A percentile compares a stretch with the other conserved stretches of the same genome.
phyloP scores from a whole-genome alignment of 1,140 invertebrate species.

The Zaprionus davidi region DNA sequence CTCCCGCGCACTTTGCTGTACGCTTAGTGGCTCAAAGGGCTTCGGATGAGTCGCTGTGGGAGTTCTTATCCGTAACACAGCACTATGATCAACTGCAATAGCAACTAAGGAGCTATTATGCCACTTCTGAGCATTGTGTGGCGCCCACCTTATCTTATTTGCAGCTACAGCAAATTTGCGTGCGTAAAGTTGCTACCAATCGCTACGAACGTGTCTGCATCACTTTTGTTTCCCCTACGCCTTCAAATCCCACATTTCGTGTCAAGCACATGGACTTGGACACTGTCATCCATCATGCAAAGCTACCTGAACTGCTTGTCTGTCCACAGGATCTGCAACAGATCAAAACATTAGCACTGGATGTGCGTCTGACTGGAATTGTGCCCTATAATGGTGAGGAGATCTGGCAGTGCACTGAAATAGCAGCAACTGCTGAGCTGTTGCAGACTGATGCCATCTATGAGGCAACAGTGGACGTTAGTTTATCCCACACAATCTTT shows the following conservation, averaged over 20 bases:
- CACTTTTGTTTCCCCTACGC: constrained; percentile 14
- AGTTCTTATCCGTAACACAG: neutral
- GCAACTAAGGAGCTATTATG: constrained; percentile 17
- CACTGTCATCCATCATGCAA: constrained; percentile 31
- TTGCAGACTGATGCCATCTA: constrained; percentile 12
- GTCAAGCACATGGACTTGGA: constrained; percentile 29
- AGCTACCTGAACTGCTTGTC: constrained; percentile 13
- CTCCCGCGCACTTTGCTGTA: constrained; percentile 31
- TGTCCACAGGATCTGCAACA: constrained; percentile 20
- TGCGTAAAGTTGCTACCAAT: constrained; percentile 4
- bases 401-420: constrained; percentile 19
- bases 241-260: constrained; percentile 9
- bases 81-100: constrained; percentile 18
- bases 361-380: constrained; percentile 27
- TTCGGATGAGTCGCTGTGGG: neutral
- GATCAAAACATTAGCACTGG: constrained; percentile 19
- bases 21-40: constrained; percentile 17
- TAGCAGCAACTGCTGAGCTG: neutral
- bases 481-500: constrained; percentile 23
- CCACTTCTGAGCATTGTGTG: constrained; percentile 4
- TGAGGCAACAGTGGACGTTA: constrained; percentile 6
- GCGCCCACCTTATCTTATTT: neutral
- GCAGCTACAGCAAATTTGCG: constrained; percentile 20
- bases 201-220: constrained; percentile 23
- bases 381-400: constrained; percentile 29